phyloP scores from a whole-genome alignment of 2,888 invertebrate genomes.

The Pocota personata region DNA sequence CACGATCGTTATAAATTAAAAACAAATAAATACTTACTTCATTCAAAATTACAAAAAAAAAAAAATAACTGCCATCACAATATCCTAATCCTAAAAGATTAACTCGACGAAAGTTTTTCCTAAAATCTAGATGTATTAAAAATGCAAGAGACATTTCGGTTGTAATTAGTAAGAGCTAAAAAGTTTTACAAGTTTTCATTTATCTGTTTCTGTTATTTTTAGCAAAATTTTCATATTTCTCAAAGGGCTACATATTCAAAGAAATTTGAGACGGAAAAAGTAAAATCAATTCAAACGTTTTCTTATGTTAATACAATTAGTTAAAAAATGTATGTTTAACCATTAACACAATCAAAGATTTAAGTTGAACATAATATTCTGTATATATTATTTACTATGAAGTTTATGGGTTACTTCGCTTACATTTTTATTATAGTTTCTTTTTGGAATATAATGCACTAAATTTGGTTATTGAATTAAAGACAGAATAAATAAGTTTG shows the following conservation, averaged over 20 bases:
- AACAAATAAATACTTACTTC: too few species aligned
- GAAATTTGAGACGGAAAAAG: background rate
- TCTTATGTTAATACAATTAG: background rate
- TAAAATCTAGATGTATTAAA: background rate
- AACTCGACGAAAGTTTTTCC: too few species aligned
- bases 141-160: background rate
- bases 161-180: background rate
- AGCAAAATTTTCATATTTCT: background rate
- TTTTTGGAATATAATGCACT: background rate
- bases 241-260: background rate
- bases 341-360: background rate
- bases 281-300: background rate
- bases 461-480: slow-evolving; percentile 5
- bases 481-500: slow-evolving; percentile 24
- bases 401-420: background rate
- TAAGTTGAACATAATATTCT: background rate
- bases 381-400: background rate
- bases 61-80: too few species aligned
- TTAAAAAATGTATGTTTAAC: background rate
- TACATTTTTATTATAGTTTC: background rate
- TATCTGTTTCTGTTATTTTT: background rate
- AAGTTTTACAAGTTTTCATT: background rate
- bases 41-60: too few species aligned
- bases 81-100: too few species aligned
- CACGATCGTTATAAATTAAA: too few species aligned